Conservation (phyloP, 2,888 invertebrate species). For the Diarsia dahlii region DNA sequence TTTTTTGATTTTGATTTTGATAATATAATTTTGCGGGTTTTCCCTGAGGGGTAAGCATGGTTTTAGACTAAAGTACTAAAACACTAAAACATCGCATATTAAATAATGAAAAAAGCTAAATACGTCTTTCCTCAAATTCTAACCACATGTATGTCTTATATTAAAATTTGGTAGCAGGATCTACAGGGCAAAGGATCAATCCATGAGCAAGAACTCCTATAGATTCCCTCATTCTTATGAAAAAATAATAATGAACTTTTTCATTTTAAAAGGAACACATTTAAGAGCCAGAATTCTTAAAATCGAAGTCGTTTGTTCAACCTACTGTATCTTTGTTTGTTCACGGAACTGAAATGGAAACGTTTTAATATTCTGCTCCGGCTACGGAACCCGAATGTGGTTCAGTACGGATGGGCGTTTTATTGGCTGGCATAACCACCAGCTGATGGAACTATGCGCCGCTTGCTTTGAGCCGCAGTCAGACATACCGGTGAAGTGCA, state of each 20-base stretch:
- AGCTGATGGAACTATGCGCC: constrained; percentile 44
- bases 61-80: constrained; percentile 1
- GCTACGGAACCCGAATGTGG: constrained; percentile 7
- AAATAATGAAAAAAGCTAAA: too few species aligned
- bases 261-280: not conserved
- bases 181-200: not conserved
- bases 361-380: constrained; percentile 36
- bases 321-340: constrained; percentile 20
- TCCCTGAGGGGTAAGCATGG: not conserved
- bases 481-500: not conserved
- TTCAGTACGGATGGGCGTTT: constrained; percentile 28
- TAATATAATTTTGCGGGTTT: constrained; percentile 22
- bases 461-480: constrained; percentile 11
- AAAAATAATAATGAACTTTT: not conserved
- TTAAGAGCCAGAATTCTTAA: not conserved
- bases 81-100: too few species aligned
- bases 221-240: not conserved
- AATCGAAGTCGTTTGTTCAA: not conserved
- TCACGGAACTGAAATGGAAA: constrained; percentile 42
- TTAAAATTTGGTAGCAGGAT: not conserved
- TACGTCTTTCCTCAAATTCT: not conserved
- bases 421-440: constrained; percentile 36
- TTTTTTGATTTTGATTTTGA: too few species aligned
- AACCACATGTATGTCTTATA: not conserved
- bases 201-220: not conserved